Percentiles rank a stretch among this genome's conserved stretches.
Evolutionary conservation across 2,113 vertebrate genomes (phyloP).

Genomic region (Cygnus atratus): DNA sequence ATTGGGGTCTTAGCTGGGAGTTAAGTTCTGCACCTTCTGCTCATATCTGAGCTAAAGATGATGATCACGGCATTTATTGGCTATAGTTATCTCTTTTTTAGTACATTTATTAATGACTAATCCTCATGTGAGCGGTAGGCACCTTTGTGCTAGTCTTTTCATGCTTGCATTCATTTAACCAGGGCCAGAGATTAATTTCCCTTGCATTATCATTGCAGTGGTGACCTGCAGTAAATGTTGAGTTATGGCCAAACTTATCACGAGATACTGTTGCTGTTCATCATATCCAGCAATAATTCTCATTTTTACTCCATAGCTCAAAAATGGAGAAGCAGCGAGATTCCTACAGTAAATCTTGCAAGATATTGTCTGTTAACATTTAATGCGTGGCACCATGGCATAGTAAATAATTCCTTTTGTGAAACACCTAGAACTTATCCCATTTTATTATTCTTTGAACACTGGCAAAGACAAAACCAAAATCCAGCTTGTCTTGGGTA

Average conservation of each 20-base stretch:
- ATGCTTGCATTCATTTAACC: conserved; percentile 46
- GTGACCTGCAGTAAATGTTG: conserved; percentile 65
- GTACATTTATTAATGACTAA: not conserved
- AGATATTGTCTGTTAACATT: conserved; percentile 57
- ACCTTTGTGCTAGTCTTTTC: not conserved
- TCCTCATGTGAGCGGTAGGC: accelerated
- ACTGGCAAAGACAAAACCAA: not conserved
- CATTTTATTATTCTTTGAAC: not conserved
- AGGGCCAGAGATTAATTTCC: conserved; percentile 70
- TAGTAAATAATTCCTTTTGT: conserved; percentile 52
- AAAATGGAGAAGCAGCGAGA: not conserved
- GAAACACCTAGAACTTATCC: not conserved
- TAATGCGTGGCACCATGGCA: not conserved
- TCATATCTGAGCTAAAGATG: not conserved
- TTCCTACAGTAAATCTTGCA: conserved; percentile 59
- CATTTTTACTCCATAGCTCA: not conserved
- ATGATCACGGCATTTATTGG: not conserved
- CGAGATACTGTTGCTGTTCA: conserved; percentile 51
- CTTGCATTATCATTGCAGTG: conserved; percentile 49
- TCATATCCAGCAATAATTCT: conserved; percentile 58
- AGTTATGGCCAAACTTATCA: conserved; percentile 71
- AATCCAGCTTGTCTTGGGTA: not conserved
- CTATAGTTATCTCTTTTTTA: not conserved
- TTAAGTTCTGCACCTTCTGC: not conserved
- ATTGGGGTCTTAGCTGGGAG: not conserved